A percentile compares a stretch with the other conserved stretches of the same genome.
Evolutionary conservation across 2,113 vertebrate species (phyloP).

Genomic region (Plecotus auritus): DNA sequence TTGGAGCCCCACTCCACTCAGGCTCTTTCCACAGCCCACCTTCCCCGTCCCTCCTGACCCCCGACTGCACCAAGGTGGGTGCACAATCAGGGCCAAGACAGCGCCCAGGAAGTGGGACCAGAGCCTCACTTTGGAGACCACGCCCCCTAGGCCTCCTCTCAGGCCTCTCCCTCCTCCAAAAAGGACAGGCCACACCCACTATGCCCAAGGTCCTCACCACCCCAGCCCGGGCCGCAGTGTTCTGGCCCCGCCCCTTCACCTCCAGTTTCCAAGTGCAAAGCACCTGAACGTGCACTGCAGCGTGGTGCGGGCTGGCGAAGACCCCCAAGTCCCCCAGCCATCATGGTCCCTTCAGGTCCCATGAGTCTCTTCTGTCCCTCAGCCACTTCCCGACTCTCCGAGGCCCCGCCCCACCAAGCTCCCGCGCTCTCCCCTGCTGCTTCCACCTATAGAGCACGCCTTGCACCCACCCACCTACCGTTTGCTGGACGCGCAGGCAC

Average conservation of each 20-base stretch:
- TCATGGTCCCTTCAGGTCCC: not conserved
- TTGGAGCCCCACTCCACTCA: not conserved
- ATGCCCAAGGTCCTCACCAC: not conserved
- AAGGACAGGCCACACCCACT: rapidly evolving
- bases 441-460: not conserved
- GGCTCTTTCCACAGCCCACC: not conserved
- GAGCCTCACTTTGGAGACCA: not conserved
- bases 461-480: not conserved
- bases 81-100: not conserved
- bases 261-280: not conserved
- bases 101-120: not conserved
- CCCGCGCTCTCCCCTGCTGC: too few species aligned
- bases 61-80: not conserved
- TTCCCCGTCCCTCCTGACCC: not conserved
- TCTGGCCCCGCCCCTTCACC: not conserved
- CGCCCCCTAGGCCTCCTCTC: not conserved
- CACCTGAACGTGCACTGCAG: not conserved
- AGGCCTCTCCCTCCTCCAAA: not conserved
- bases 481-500: not conserved
- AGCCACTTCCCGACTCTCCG: not conserved
- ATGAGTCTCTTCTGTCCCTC: not conserved
- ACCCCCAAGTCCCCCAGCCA: not conserved
- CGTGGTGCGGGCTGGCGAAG: not conserved
- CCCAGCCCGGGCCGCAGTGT: not conserved
- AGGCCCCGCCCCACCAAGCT: too few species aligned